Conservation (phyloP, 2,113 vertebrate genomes). For the Pagrus major region DNA sequence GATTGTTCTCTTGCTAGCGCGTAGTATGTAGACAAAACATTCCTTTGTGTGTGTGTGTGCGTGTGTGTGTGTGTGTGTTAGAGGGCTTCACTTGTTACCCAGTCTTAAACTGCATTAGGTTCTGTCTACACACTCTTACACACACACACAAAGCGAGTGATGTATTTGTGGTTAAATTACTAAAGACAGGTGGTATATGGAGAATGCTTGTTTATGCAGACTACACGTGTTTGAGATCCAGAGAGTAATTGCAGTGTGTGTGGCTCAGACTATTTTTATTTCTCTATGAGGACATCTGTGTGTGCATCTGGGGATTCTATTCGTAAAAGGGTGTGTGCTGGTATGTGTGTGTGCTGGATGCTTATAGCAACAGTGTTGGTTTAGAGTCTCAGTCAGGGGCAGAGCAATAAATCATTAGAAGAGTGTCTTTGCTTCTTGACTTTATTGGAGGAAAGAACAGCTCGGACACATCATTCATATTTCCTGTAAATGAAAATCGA, state of each 20-base stretch:
- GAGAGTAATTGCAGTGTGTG: conserved; percentile 23
- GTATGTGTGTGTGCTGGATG: background rate
- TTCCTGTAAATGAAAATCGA: conserved; percentile 58
- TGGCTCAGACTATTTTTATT: conserved; percentile 4
- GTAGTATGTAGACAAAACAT: background rate
- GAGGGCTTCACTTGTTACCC: conserved; percentile 16
- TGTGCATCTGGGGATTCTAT: background rate
- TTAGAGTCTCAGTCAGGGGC: conserved; percentile 17
- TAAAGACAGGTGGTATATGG: conserved; percentile 40
- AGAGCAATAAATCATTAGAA: conserved; percentile 42
- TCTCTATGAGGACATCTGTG: conserved; percentile 5
- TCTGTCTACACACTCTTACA: conserved; percentile 17
- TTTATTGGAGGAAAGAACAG: conserved; percentile 36
- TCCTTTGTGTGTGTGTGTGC: background rate
- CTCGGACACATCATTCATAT: conserved; percentile 42
- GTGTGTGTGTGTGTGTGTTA: background rate
- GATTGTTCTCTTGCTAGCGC: background rate
- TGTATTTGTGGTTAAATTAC: conserved; percentile 44
- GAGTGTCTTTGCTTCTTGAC: conserved; percentile 39
- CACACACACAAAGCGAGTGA: conserved; percentile 24
- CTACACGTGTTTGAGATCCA: conserved; percentile 45
- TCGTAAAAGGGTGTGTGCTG: conserved; percentile 6
- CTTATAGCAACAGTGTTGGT: conserved; percentile 16
- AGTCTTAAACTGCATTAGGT: conserved; percentile 19
- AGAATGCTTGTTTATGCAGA: conserved; percentile 42